These are phyloP conservation scores for Seladonia tumulorum DNA, from an alignment of 2,888 invertebrate genomes.

Conservation along the genomic window DNA sequence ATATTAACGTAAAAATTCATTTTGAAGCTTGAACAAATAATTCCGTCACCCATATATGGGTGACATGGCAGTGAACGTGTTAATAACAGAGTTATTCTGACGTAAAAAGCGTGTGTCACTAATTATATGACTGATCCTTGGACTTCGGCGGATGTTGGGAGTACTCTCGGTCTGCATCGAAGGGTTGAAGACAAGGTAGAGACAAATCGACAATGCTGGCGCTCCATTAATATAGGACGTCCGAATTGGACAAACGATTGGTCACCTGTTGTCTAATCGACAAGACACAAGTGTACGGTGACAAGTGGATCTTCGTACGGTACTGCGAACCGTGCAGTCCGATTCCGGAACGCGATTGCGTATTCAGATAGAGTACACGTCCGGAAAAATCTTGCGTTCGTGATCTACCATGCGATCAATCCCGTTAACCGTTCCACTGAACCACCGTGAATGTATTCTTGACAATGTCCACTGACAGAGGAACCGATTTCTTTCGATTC, in stretches of 20 bases:
- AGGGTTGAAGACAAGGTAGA: too few relatives aligned
- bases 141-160: too few relatives aligned
- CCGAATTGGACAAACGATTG: background rate
- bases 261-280: slow-evolving; percentile 18
- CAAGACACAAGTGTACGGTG: slow-evolving; percentile 10
- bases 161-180: too few relatives aligned
- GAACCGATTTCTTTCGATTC: slow-evolving; percentile 23
- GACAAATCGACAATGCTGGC: background rate
- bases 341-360: slow-evolving; percentile 55
- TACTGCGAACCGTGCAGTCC: slow-evolving; percentile 44
- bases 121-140: too few relatives aligned
- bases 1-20: too few relatives aligned
- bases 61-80: too few relatives aligned
- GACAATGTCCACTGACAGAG: slow-evolving; percentile 38
- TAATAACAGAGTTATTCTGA: too few relatives aligned
- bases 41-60: too few relatives aligned
- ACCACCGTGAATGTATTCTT: slow-evolving; percentile 44
- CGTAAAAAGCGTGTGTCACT: too few relatives aligned
- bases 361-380: slow-evolving; percentile 58
- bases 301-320: slow-evolving; percentile 53
- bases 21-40: too few relatives aligned
- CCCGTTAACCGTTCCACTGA: slow-evolving; percentile 71
- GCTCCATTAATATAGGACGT: background rate
- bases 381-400: slow-evolving; percentile 64
- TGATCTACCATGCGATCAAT: slow-evolving; percentile 61